These are phyloP conservation scores for Empis stercorea DNA, from an alignment of 2,888 invertebrate genomes.

Conservation along the genomic window DNA sequence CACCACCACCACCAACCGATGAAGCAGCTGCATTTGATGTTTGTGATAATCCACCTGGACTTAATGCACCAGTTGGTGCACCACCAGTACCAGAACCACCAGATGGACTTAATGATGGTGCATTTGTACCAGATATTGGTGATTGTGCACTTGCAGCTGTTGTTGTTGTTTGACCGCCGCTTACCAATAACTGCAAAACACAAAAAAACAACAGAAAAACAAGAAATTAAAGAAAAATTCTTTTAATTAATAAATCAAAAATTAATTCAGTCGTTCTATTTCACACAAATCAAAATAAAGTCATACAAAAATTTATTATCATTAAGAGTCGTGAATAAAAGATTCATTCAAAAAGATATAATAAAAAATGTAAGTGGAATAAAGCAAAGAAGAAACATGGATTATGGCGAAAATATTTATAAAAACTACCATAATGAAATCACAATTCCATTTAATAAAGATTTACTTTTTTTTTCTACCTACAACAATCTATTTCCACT, in stretches of 20 bases:
- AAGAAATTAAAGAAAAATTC: neutral
- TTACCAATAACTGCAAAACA: conserved; percentile 15
- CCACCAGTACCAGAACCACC: conserved; percentile 38
- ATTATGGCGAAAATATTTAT: no score
- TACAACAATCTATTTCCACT: neutral
- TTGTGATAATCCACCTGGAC: conserved; percentile 35
- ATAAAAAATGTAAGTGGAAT: no score
- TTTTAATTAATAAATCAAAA: conserved; percentile 3
- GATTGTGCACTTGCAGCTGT: conserved; percentile 62
- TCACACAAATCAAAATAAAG: neutral
- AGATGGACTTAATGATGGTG: conserved; percentile 56
- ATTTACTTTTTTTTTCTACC: no score
- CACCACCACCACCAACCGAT: conserved; percentile 19
- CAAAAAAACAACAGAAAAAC: conserved; percentile 1
- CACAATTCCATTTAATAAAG: no score
- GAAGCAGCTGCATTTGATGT: conserved; percentile 29
- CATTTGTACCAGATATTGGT: conserved; percentile 62
- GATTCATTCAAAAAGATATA: no score
- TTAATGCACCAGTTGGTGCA: conserved; percentile 27
- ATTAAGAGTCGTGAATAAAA: no score
- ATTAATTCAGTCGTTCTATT: neutral
- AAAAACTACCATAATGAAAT: no score
- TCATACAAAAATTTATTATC: neutral
- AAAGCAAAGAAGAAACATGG: no score
- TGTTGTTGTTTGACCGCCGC: conserved; percentile 46